Evolutionary conservation across 35 echinoderm and acorn worm genomes (phyloP).

Genomic region (Lytechinus pictus): DNA sequence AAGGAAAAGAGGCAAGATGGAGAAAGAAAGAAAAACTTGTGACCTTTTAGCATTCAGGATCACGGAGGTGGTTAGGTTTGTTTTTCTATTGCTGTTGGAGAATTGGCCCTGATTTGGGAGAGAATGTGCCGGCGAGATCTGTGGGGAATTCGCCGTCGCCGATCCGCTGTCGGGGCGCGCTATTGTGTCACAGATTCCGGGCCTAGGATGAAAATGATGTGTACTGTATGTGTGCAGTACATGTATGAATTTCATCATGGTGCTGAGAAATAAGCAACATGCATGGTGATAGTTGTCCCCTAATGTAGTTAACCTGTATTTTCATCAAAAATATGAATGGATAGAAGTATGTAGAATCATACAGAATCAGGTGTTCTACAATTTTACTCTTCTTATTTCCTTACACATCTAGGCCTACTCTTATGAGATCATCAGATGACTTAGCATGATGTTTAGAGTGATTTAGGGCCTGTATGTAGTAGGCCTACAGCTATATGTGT

Average conservation of each 20-base stretch:
- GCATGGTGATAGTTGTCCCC: not conserved
- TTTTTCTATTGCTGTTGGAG: slow-evolving; percentile 40
- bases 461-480: no score
- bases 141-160: not conserved
- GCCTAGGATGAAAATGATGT: not conserved
- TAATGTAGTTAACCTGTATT: not conserved
- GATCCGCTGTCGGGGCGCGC: not conserved
- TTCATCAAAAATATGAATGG: no score
- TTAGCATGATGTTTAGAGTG: no score
- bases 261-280: not conserved
- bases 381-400: no score
- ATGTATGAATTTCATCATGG: no score
- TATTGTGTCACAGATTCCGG: not conserved
- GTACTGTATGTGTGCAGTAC: not conserved
- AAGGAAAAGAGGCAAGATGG: not conserved
- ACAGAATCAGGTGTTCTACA: no score
- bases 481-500: no score
- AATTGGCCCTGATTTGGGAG: slow-evolving; percentile 11
- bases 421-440: no score
- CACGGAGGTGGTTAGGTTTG: not conserved
- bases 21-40: not conserved
- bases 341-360: no score
- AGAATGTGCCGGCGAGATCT: not conserved
- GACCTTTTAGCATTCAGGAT: not conserved
- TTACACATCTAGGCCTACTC: no score